Conservation (phyloP, 1,140 invertebrate genomes). For the Lethocerus indicus region DNA sequence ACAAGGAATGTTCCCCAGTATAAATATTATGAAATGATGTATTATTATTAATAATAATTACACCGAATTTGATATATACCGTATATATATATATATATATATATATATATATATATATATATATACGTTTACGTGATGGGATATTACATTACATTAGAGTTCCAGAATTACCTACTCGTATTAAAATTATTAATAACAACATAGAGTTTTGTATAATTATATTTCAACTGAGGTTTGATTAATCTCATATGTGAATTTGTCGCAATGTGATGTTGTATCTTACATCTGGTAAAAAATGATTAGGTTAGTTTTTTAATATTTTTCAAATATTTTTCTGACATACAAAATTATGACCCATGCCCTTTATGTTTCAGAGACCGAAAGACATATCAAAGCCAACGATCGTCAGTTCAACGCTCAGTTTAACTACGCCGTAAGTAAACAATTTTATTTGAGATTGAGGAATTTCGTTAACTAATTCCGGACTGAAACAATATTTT, state of each 20-base stretch:
- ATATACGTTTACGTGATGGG: too few species aligned
- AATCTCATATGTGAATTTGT: not conserved
- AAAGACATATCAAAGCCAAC: constrained; percentile 89
- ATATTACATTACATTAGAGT: too few species aligned
- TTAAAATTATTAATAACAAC: not conserved
- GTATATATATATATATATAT: too few species aligned
- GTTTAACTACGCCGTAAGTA: constrained; percentile 94
- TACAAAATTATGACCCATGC: too few species aligned
- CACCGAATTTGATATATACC: too few species aligned
- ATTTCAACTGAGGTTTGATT: not conserved
- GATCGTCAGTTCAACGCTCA: constrained; percentile 86
- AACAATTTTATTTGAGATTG: not conserved
- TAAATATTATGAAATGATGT: too few species aligned
- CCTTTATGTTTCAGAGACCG: constrained; percentile 65
- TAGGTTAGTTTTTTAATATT: not conserved
- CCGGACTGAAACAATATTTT: too few species aligned
- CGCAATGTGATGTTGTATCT: not conserved
- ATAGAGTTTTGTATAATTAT: not conserved
- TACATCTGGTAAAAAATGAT: not conserved
- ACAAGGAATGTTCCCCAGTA: too few species aligned
- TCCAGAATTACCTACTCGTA: too few species aligned
- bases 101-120: too few species aligned
- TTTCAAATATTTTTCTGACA: not conserved
- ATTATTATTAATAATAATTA: too few species aligned
- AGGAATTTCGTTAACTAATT: too few species aligned